Evolutionary conservation across 2,888 invertebrate species (phyloP).

Genomic region (Actias luna): DNA sequence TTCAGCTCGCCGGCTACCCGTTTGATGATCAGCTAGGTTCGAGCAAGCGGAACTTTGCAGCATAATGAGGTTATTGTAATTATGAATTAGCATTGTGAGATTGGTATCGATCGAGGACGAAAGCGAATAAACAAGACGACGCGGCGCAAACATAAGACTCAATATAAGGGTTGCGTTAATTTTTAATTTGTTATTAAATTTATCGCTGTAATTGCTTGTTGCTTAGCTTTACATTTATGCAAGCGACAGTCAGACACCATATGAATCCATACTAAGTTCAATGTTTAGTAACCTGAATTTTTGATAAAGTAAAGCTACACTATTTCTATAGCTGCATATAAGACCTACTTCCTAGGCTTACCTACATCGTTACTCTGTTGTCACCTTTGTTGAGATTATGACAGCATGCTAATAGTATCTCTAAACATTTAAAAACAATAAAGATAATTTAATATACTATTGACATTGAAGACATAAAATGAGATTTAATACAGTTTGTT

Average conservation of each 20-base stretch:
- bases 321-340: neutral
- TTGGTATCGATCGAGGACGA: constrained; percentile 26
- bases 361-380: too few species aligned
- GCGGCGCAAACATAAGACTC: neutral
- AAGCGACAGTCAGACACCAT: neutral
- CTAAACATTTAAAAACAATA: too few species aligned
- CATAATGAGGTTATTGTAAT: constrained; percentile 62
- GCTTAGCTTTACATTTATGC: neutral
- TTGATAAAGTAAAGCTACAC: too few species aligned
- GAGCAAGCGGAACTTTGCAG: constrained; percentile 53
- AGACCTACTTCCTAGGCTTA: neutral
- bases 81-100: constrained; percentile 37
- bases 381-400: too few species aligned
- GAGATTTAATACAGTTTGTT: too few species aligned
- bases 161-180: neutral
- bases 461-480: too few species aligned
- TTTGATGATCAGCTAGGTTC: constrained; percentile 50
- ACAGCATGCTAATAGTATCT: too few species aligned
- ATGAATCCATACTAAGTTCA: too few species aligned
- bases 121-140: constrained; percentile 13
- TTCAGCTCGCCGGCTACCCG: constrained; percentile 43
- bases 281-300: too few species aligned
- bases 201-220: neutral
- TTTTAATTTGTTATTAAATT: neutral
- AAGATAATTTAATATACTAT: too few species aligned